Evolutionary conservation across 2,797 vertebrate species (phyloP), one percentile per base, ranked within the genome.

Genomic region (Scleropages formosus): DNA sequence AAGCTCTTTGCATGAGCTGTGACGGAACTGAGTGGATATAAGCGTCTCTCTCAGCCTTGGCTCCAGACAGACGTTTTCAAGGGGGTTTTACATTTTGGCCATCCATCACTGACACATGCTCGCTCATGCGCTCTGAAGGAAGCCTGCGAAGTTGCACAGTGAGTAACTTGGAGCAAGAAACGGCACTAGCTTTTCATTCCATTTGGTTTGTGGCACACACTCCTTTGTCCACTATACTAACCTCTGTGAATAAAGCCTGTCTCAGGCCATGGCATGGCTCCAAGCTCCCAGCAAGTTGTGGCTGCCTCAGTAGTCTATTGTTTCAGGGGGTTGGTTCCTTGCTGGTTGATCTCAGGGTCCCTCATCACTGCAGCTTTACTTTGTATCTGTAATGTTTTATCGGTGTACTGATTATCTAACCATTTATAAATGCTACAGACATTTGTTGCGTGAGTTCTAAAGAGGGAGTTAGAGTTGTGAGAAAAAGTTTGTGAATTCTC

Each of bases 241-340:
- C 91, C 93, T 94, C 93, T 93, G 89, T 80, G 10, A 87, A 90
- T 84, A 88, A 91, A 91, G 91, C 87, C 88, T 92, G n/a, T 89
- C 86, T 85, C 86, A 81, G 84, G 83, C 76, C 79, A 79, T 39
- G 31, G 31, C n/a, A n/a, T 80, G 81, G 81, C 70, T 75, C 78
- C 82, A 83, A 84, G 84, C 80, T 93, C 86, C 89, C 76, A 56
- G 93, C 90, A 93, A 90, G 90, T 89, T 90, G 87, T 94, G 92
- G 94, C 82, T 16, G 87, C 87, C 89, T 92, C 93, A 93, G 94
- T 94, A 94, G 93, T 89, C 92, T 93, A 91, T 90, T 94, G 93
- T n/a, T n/a, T n/a, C n/a, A 95, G 95, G 93, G 93, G 94, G 92
- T 90, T 89, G 86, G 88, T 87, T 92, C 89, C 89, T 92, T 75